Percentiles rank a stretch among this genome's conserved stretches.
Evolutionary conservation across 2,797 vertebrate species (phyloP).

Genomic region (Chaetophractus vellerosus): DNA sequence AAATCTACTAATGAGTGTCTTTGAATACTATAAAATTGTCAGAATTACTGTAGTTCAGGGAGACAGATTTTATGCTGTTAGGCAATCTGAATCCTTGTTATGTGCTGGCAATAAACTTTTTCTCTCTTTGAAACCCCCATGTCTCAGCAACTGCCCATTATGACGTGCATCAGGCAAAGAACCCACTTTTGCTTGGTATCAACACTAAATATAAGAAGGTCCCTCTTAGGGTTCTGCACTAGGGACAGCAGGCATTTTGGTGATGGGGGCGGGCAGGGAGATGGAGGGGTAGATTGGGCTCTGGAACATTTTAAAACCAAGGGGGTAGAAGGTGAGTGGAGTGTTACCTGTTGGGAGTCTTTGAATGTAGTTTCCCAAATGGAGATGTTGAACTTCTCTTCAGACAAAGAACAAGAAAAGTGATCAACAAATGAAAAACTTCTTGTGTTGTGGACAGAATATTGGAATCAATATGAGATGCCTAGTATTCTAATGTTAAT

Average conservation of each 20-base stretch:
- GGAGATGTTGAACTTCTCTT: background rate
- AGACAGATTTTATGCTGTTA: too few relatives aligned
- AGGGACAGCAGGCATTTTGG: background rate
- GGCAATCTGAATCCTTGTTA: too few relatives aligned
- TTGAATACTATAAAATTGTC: too few relatives aligned
- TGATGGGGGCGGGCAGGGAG: background rate
- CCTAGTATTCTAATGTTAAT: constrained; percentile 15
- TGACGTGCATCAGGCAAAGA: too few relatives aligned
- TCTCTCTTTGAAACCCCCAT: too few relatives aligned
- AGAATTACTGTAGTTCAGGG: too few relatives aligned
- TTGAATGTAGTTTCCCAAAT: constrained; percentile 26
- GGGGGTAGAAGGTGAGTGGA: background rate
- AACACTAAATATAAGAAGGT: background rate
- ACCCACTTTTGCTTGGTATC: too few relatives aligned
- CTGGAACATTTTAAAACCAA: constrained; percentile 4
- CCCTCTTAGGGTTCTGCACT: background rate
- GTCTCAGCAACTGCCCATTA: too few relatives aligned
- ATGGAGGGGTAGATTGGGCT: background rate
- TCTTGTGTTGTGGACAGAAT: background rate
- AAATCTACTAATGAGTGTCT: too few relatives aligned
- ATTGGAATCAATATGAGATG: background rate
- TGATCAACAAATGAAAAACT: background rate
- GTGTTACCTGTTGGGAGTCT: background rate
- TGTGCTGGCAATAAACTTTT: too few relatives aligned
- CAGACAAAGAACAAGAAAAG: constrained; percentile 28